Evolutionary conservation across 2,888 invertebrate species (phyloP).

Genomic region (Phoenoteleia sp.): DNA sequence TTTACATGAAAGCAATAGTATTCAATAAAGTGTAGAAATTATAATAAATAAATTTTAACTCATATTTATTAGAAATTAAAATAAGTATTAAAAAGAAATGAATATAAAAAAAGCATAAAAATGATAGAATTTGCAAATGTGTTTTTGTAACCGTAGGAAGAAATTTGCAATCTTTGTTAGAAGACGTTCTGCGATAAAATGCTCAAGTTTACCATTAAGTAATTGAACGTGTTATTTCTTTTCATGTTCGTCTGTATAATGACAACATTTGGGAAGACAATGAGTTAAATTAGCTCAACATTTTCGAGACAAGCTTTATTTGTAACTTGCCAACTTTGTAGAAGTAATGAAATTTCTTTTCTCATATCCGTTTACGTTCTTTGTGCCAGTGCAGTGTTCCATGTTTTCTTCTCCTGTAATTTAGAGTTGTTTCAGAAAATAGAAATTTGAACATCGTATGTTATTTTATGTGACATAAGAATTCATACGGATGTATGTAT

Average conservation of each 20-base stretch:
- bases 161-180: neutral
- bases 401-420: slow-evolving; percentile 17
- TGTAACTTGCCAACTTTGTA: slow-evolving; percentile 38
- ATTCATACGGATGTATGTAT: slow-evolving; percentile 5
- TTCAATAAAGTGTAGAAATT: no score
- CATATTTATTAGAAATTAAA: no score
- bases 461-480: slow-evolving; percentile 28
- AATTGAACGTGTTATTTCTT: slow-evolving; percentile 24
- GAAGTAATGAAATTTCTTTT: slow-evolving; percentile 56
- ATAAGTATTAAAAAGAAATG: no score
- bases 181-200: neutral
- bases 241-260: slow-evolving; percentile 11
- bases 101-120: no score
- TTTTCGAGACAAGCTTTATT: slow-evolving; percentile 38
- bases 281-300: slow-evolving; percentile 40
- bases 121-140: neutral
- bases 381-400: slow-evolving; percentile 18
- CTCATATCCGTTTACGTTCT: slow-evolving; percentile 55
- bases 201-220: neutral
- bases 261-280: slow-evolving; percentile 40
- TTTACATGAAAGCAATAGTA: no score
- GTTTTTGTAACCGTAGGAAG: neutral
- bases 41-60: no score
- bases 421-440: slow-evolving; percentile 40
- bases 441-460: slow-evolving; percentile 34